Evolutionary conservation across 2,888 invertebrate genomes (phyloP).

Genomic region (Sycophila texana): DNA sequence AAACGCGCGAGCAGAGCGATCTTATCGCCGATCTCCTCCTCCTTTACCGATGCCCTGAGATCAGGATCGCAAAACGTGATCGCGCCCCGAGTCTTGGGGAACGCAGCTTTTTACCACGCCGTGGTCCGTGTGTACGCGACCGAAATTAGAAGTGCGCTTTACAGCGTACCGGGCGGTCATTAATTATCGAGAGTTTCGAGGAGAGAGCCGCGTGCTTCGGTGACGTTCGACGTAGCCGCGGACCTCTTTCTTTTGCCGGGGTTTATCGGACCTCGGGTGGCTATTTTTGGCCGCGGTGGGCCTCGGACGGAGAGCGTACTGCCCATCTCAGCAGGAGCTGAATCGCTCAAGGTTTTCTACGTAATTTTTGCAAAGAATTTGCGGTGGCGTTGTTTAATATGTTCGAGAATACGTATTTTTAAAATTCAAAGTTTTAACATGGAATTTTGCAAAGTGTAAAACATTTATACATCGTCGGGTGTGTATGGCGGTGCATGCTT

Average conservation of each 20-base stretch:
- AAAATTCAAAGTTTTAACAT: too few relatives aligned
- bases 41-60: background rate
- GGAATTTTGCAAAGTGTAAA: too few relatives aligned
- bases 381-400: too few relatives aligned
- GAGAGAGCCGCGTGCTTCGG: background rate
- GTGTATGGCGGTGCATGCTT: too few relatives aligned
- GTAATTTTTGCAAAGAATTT: too few relatives aligned
- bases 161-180: background rate
- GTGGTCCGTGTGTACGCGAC: background rate
- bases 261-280: background rate
- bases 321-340: too few relatives aligned
- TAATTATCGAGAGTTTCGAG: background rate
- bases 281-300: background rate
- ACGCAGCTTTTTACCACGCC: background rate
- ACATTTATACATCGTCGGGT: too few relatives aligned
- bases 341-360: too few relatives aligned
- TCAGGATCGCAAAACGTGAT: constrained; percentile 8
- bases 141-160: constrained; percentile 16
- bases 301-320: background rate
- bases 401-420: too few relatives aligned
- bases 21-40: background rate
- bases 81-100: background rate
- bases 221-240: constrained; percentile 2
- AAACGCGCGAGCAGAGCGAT: background rate
- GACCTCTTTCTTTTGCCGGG: background rate